Base-by-base conservation (phyloP, 2,888 invertebrate species). In the Caenorhabditis sp. region DNA sequence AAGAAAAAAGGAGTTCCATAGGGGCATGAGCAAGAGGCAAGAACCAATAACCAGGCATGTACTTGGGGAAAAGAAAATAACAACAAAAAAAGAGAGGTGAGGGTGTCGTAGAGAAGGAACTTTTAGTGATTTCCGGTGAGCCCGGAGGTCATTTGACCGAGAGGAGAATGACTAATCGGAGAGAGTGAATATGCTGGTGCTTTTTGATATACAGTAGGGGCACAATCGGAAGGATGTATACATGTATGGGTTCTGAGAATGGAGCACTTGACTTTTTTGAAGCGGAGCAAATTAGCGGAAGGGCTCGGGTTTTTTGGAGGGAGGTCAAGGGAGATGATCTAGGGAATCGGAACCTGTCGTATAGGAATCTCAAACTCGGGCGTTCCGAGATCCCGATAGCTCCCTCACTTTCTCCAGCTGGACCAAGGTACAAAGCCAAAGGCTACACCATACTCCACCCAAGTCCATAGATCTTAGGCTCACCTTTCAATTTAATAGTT, bases 91-190 rank as follows among this genome's bases (percentile, higher is more conserved):
- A n/a, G n/a, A 41, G 26, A 44, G 68, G 24, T 69, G 77, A 69
- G 69, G 77, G 77, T 77, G 76, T 22, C 31, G 35, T 14, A 7
- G 14, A 19, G 58, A 66, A 38, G 61, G 63, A 68, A 76, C 68
- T 76, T 75, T 49, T 66, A 51, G 66, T 35, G 16, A 49, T 35
- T 69, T 76, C 66, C 68, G 68, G 68, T 61, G 41, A n/a, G 19
- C 47, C 19, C 49, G 68, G 61, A 77, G 77, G 61, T 54, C 77
- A 77, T 26, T 77, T 69, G 77, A 77, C 69, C 69, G 63, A 61
- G 61, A 69, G 38, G 26, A 59, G 28, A 44, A 69, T 76, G 76
- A 69, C 56, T 68, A 68, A 68, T 69, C 44, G 58, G 51, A 22
- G 24, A 26, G 24, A 41, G 49, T 47, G n/a, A n/a, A n/a, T n/a